Evolutionary conservation across 2,113 vertebrate genomes (phyloP).

Genomic region (Syrmaticus mikado): DNA sequence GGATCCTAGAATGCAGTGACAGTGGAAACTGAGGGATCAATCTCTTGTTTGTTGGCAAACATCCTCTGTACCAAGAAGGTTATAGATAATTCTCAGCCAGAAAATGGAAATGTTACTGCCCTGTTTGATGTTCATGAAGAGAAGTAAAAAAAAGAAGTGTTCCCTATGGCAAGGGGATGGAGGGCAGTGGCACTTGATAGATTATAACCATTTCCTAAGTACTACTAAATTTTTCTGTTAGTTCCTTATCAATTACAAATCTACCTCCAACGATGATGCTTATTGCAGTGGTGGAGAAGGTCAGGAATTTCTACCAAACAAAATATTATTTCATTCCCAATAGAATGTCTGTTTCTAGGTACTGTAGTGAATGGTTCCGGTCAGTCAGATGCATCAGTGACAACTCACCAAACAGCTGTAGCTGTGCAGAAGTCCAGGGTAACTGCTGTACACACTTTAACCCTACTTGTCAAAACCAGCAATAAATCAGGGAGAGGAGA

Average conservation of each 20-base stretch:
- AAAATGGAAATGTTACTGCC: neutral
- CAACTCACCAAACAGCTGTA: neutral
- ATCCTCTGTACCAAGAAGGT: neutral
- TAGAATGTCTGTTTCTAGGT: neutral
- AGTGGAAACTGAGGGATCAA: neutral
- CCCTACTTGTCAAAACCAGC: constrained; percentile 51
- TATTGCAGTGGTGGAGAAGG: neutral
- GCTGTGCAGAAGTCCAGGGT: neutral
- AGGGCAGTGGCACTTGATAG: fast-evolving
- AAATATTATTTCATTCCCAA: neutral
- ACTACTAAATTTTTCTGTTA: neutral
- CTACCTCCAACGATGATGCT: neutral
- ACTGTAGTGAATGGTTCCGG: neutral
- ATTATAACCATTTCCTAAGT: neutral
- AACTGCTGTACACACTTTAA: neutral
- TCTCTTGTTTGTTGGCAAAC: neutral
- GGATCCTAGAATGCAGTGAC: neutral
- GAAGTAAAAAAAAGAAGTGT: neutral
- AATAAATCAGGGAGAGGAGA: neutral
- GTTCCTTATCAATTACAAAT: neutral
- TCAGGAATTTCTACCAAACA: neutral
- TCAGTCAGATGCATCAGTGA: neutral
- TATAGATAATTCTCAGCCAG: neutral
- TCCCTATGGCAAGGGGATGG: neutral
- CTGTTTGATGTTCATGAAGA: neutral